Base-by-base conservation (phyloP, 2,888 invertebrate genomes). In the Hirtodrosophila trivittata region DNA sequence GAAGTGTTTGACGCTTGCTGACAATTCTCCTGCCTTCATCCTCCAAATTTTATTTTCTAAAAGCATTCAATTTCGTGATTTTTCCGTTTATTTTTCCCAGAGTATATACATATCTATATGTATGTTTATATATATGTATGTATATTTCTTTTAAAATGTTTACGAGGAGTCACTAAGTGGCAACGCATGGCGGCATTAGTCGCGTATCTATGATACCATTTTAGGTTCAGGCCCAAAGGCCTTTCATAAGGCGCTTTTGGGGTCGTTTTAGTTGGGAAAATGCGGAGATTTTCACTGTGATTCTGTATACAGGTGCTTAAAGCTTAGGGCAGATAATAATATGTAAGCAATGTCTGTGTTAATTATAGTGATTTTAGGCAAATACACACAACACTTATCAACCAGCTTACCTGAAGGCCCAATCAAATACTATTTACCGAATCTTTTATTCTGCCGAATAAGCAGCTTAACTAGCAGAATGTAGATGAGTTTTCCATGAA, bases 1-100 rank as follows among this genome's bases (percentile, higher is more conserved):
- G 60, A 69, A 77, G 74, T 72, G 56, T 65, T 67, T 58, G 63
- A 64, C 56, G 65, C 68, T 68, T 68, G 68, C 38, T 57, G 42
- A 57, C 70, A 51, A 62, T 58, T 51, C 54, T 37, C 18, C 28
- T 41, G 47, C 39, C 37, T 9, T 12, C 41, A 16, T 12, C 26
- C 13, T 35, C 26, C 5, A 12, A n/a, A 37, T 35, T 52, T 64
- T 54, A 39, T 21, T 52, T 45, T 52, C 18, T 26, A 9, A 35
- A 35, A n/a, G 35, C 58, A 32, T 51, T 54, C 39, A 47, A 54
- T 55, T 59, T 46, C 30, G 46, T 62, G 46, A 41, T 54, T 37
- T 21, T 47, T 28, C 12, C 9, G 10, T 2, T 13, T 5, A 12
- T 12, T 25, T 25, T 30, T 32, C n/a, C 35, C 14, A 32, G 1